Base-by-base conservation (phyloP, 1,140 invertebrate genomes). In the Panagrolaimus sp. region DNA sequence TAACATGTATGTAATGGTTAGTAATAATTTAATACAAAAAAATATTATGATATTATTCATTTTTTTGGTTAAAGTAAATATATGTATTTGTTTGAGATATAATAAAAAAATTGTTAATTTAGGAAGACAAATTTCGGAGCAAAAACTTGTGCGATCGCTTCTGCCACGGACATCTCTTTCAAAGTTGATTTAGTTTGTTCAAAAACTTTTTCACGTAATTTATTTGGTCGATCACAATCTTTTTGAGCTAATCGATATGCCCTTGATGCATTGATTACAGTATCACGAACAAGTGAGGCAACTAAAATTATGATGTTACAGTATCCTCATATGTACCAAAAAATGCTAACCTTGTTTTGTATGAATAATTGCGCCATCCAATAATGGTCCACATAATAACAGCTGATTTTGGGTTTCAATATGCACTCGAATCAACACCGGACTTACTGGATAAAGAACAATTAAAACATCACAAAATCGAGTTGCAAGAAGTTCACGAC, bases 381-480 rank as follows among this genome's bases (percentile, higher is more conserved):
- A 96, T 47, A 98, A 85, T 8, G 96, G 93, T 6, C 96, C 96
- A 86, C 98, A 98, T 84, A 90, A 92, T 4, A 92, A 91, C 72
- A 94, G 90, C 88, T 93, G 85, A 26, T 82, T 72, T 28, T 78
- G 68, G 21, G 74, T 75, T 66, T 78, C 83, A 43, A 76, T 65
- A 17, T 76, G 67, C 0, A 83, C 72, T n/a, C 80, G 75, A n/a
- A 77, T 43, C n/a, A 76, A 55, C 32, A 55, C 67, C 12, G 67
- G 62, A 24, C 46, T 72, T 95, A 85, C 8, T 79, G 93, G 95
- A 87, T 98, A 98, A 76, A 99, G 92, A 10, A 92, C 92, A 82
- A 99, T 96, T 8, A 99, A 87, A 63, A 98, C 92, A 86, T 99
- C 96, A 83, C 95, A 97, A 87, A 99, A 99, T 86, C 98, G 94